These are phyloP conservation scores for Drosophila repleta DNA, from an alignment of 1,140 invertebrate species.

Conservation along the genomic window DNA sequence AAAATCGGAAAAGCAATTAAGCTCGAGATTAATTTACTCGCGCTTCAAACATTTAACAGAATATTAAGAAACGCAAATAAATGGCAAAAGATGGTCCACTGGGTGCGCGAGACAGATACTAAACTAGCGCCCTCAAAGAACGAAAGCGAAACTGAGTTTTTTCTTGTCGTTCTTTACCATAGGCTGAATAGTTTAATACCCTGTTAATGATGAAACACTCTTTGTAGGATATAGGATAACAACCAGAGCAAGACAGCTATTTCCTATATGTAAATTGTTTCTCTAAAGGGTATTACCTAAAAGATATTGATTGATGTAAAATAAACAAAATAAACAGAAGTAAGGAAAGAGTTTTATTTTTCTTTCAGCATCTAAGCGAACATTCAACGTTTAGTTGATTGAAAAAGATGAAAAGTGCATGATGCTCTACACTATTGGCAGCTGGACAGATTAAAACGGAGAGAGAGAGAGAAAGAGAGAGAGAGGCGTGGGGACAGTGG, in stretches of 20 bases:
- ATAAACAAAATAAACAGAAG: too few relatives aligned
- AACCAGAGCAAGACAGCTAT: too few relatives aligned
- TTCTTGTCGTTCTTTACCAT: too few relatives aligned
- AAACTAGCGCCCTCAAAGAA: slow-evolving; percentile 64
- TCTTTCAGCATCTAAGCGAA: slow-evolving; percentile 7
- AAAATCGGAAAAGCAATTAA: slow-evolving; percentile 75
- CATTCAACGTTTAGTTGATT: slow-evolving; percentile 56
- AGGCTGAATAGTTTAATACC: slow-evolving; percentile 8
- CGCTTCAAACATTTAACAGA: slow-evolving; percentile 73
- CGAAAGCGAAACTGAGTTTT: too few relatives aligned
- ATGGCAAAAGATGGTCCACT: slow-evolving; percentile 28
- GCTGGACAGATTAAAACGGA: slow-evolving; percentile 27
- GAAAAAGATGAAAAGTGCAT: slow-evolving; percentile 78
- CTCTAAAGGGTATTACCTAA: background rate
- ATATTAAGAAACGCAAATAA: slow-evolving; percentile 76
- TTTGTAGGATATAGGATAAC: too few relatives aligned
- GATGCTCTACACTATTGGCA: slow-evolving; percentile 78
- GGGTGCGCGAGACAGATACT: slow-evolving; percentile 10
- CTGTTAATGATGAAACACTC: background rate
- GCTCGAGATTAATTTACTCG: slow-evolving; percentile 77
- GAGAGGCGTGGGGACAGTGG: background rate
- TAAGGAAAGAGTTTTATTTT: too few relatives aligned
- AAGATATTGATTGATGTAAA: too few relatives aligned
- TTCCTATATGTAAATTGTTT: too few relatives aligned
- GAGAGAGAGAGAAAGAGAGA: background rate